Evolutionary conservation across 2,888 invertebrate genomes (phyloP).

Genomic region (Carterocephalus palaemon): DNA sequence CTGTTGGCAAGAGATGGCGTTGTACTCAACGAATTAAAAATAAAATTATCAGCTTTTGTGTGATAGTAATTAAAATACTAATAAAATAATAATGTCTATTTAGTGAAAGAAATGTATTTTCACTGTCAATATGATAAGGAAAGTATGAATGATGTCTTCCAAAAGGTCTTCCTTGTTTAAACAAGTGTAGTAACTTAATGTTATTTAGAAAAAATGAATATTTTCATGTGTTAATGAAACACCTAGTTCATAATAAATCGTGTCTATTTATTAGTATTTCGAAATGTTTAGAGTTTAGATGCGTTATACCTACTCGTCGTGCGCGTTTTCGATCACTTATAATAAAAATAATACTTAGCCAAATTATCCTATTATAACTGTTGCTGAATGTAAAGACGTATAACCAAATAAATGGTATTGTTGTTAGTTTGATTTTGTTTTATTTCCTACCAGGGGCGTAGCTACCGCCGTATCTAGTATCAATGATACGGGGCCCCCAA

Average conservation of each 20-base stretch:
- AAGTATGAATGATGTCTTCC: constrained; percentile 47
- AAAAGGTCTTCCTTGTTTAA: constrained; percentile 43
- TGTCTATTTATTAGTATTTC: constrained; percentile 36
- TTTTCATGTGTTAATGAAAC: constrained; percentile 20
- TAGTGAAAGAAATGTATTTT: constrained; percentile 53
- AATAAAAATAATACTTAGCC: constrained; percentile 48
- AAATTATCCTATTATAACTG: constrained; percentile 54
- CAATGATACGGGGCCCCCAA: no score
- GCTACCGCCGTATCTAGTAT: no score
- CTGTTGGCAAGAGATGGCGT: constrained; percentile 34
- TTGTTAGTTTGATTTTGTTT: constrained; percentile 63
- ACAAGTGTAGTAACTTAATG: constrained; percentile 4
- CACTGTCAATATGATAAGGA: constrained; percentile 56
- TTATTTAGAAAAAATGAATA: constrained; percentile 17
- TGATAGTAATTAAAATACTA: background rate
- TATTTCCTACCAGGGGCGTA: constrained; percentile 30
- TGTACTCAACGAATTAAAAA: constrained; percentile 29
- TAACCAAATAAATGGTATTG: constrained; percentile 77
- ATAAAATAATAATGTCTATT: constrained; percentile 1
- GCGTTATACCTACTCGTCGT: constrained; percentile 48
- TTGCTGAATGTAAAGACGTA: constrained; percentile 75
- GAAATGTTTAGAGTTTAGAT: constrained; percentile 52
- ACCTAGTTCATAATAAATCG: constrained; percentile 1
- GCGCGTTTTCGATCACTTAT: constrained; percentile 53
- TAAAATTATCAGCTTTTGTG: constrained; percentile 12